phyloP scores from a whole-genome alignment of 2,797 vertebrate species.

The Acanthiza pusilla region DNA sequence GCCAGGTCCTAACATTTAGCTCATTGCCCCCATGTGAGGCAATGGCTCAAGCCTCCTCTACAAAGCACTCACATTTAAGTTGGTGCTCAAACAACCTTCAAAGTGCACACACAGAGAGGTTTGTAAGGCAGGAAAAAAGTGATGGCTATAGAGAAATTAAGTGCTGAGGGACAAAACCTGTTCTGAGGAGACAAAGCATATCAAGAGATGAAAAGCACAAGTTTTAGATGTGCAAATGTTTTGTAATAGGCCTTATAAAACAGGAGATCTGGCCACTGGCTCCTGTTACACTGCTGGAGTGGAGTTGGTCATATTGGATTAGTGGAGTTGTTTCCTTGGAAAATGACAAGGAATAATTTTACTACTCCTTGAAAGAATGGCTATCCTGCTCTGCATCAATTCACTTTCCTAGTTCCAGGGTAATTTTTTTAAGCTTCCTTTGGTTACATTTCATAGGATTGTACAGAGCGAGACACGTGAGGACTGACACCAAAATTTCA shows the following conservation, averaged over 20 bases:
- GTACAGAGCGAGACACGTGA: background rate
- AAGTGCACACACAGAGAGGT: background rate
- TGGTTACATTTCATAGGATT: background rate
- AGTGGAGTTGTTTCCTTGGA: background rate
- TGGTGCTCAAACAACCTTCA: background rate
- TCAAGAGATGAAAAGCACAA: background rate
- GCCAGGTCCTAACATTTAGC: background rate
- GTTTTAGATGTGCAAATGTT: background rate
- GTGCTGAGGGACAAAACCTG: background rate
- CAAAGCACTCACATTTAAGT: background rate
- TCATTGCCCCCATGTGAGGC: background rate
- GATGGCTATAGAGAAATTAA: background rate
- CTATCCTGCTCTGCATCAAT: constrained; percentile 1
- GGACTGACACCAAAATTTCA: background rate
- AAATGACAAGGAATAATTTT: background rate
- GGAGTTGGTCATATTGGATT: background rate
- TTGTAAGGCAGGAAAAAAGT: background rate
- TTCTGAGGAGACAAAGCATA: background rate
- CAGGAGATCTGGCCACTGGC: background rate
- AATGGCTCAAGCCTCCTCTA: background rate
- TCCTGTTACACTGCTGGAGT: background rate
- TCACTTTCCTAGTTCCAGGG: background rate
- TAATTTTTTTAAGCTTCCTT: constrained; percentile 3
- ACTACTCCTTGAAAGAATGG: background rate
- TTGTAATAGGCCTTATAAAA: background rate